A percentile compares a stretch with the other conserved stretches of the same genome.
Evolutionary conservation across 2,888 invertebrate genomes (phyloP).

Genomic region (Orthosia cruda): DNA sequence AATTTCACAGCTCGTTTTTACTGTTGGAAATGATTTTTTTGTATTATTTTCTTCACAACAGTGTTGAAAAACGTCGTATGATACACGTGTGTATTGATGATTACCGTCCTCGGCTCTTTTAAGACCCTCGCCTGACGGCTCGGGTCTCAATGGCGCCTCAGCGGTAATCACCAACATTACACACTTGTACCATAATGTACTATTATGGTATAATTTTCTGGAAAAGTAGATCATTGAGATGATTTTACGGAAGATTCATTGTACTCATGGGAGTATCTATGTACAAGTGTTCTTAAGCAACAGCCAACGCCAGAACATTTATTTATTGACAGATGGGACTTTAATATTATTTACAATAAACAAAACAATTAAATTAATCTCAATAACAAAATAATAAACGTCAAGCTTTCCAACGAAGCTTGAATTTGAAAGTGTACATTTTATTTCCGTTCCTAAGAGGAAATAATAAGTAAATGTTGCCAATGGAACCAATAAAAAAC

Average conservation of each 20-base stretch:
- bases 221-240: neutral
- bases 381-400: neutral
- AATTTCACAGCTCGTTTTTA: too few species aligned
- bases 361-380: neutral
- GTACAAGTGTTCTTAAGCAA: neutral
- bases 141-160: too few species aligned
- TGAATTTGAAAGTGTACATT: neutral
- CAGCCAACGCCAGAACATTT: neutral
- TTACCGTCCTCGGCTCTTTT: too few species aligned
- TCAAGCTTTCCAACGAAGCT: neutral
- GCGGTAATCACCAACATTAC: too few species aligned
- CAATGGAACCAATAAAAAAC: neutral
- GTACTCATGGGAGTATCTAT: neutral
- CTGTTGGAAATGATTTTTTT: too few species aligned
- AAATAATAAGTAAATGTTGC: constrained; percentile 13
- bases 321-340: too few species aligned
- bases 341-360: neutral
- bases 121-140: too few species aligned
- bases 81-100: too few species aligned
- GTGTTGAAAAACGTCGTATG: too few species aligned
- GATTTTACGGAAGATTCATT: neutral
- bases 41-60: too few species aligned
- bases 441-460: neutral
- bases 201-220: neutral
- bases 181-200: too few species aligned